A percentile compares a stretch with the other conserved stretches of the same genome.
phyloP scores from a whole-genome alignment of 2,888 invertebrate genomes.

The Drosophila flavopinicola region DNA sequence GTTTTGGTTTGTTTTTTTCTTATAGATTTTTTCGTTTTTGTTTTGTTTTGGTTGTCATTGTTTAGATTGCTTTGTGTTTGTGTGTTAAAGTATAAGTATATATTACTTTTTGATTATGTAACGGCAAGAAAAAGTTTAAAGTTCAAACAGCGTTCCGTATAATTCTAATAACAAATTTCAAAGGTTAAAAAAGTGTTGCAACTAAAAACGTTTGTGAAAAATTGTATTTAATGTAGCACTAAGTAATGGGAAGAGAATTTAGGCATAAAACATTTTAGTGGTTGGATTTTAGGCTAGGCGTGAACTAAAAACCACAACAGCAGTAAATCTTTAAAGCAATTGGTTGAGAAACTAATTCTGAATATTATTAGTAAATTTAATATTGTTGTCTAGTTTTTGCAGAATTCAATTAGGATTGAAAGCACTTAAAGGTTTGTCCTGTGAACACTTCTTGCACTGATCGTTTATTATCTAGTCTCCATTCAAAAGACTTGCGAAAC shows the following conservation, averaged over 20 bases:
- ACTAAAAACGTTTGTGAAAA: not conserved
- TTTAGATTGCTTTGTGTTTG: slow-evolving; percentile 53
- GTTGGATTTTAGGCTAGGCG: not conserved
- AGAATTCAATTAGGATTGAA: not conserved
- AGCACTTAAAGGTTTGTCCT: too few species aligned
- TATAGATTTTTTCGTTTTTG: slow-evolving; percentile 44
- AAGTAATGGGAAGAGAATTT: slow-evolving; percentile 16
- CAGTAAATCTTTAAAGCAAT: slow-evolving; percentile 1
- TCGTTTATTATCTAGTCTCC: too few species aligned
- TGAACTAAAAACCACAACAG: slow-evolving; percentile 3
- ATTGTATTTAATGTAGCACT: slow-evolving; percentile 28
- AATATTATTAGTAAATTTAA: not conserved
- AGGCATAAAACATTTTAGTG: not conserved
- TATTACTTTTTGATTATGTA: slow-evolving; percentile 84
- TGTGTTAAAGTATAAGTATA: slow-evolving; percentile 53
- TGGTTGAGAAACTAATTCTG: not conserved
- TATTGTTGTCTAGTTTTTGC: not conserved
- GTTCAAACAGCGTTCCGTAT: slow-evolving; percentile 65
- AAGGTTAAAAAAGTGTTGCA: slow-evolving; percentile 1
- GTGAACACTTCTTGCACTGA: not conserved
- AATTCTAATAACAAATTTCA: slow-evolving; percentile 58
- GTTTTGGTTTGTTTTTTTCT: slow-evolving; percentile 38
- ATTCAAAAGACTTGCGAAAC: too few species aligned
- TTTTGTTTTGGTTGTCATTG: slow-evolving; percentile 61
- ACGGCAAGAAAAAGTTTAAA: slow-evolving; percentile 48